Evolutionary conservation across 2,797 vertebrate genomes (phyloP).

Genomic region (Huso huso): DNA sequence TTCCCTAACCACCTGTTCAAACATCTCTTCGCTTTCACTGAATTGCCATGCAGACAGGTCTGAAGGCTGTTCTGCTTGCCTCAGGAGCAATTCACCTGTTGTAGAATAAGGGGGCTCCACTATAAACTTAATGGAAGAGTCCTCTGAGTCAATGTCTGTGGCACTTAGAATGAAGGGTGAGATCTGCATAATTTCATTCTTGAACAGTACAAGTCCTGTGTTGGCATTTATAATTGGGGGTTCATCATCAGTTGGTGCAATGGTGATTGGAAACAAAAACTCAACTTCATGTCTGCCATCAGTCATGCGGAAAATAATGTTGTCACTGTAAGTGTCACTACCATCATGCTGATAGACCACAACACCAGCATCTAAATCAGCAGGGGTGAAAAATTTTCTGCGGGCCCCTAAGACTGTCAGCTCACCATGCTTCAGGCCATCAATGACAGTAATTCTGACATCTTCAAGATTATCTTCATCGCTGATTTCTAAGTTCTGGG

Average conservation of each 20-base stretch:
- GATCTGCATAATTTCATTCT: conserved; percentile 74
- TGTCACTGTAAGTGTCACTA: conserved; percentile 79
- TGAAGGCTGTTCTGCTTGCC: conserved; percentile 60
- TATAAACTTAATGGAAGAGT: conserved; percentile 70
- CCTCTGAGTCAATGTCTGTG: conserved; percentile 77
- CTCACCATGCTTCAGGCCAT: conserved; percentile 67
- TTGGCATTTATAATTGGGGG: conserved; percentile 71
- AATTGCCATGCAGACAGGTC: conserved; percentile 64
- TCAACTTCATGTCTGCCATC: conserved; percentile 72
- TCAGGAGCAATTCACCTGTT: conserved; percentile 68
- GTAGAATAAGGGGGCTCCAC: conserved; percentile 51
- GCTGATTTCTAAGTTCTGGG: conserved; percentile 70
- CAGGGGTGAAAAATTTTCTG: conserved; percentile 63
- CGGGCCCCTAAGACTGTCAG: conserved; percentile 48
- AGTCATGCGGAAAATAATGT: conserved; percentile 72
- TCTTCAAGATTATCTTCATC: conserved; percentile 73
- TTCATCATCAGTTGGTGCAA: conserved; percentile 77
- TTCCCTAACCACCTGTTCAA: conserved; percentile 76
- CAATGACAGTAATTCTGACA: conserved; percentile 60
- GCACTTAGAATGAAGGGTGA: conserved; percentile 77
- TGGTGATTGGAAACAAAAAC: conserved; percentile 76
- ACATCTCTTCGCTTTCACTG: conserved; percentile 64
- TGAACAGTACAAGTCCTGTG: conserved; percentile 63
- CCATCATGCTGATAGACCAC: conserved; percentile 79
- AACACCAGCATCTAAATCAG: conserved; percentile 60